phyloP scores from a whole-genome alignment of 2,888 invertebrate species.

The Chrysotoxum bicinctum region DNA sequence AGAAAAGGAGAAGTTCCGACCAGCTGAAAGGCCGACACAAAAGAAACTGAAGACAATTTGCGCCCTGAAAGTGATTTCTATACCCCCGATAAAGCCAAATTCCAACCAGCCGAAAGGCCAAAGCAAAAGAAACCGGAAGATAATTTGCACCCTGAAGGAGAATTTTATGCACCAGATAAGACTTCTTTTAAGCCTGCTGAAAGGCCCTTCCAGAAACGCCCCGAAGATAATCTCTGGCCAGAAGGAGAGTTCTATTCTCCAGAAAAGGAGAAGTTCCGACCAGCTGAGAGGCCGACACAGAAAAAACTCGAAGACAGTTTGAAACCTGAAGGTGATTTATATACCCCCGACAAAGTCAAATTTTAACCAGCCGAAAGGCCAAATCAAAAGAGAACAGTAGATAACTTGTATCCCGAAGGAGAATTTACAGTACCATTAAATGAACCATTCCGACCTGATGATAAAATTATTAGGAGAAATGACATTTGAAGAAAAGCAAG shows the following conservation, averaged over 20 bases:
- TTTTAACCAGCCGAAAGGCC: conserved; percentile 79
- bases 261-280: too few species aligned
- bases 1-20: conserved; percentile 79
- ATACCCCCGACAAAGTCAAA: conserved; percentile 47
- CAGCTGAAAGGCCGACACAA: conserved; percentile 82
- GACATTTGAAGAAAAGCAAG: too few species aligned
- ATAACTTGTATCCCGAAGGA: conserved; percentile 83
- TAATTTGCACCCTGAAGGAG: conserved; percentile 83
- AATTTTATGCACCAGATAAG: conserved; percentile 79
- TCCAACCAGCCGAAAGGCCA: conserved; percentile 80
- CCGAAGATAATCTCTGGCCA: conserved; percentile 2
- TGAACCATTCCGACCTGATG: too few species aligned
- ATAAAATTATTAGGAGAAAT: too few species aligned
- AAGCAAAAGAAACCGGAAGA: conserved; percentile 76
- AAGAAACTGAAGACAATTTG: too few species aligned
- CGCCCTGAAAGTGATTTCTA: conserved; percentile 84
- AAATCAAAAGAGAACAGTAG: conserved; percentile 82
- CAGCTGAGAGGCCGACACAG: conserved; percentile 81
- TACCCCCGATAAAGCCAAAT: conserved; percentile 76
- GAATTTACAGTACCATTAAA: too few species aligned
- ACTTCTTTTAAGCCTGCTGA: conserved; percentile 81
- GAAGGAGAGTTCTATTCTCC: too few species aligned
- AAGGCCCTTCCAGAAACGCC: conserved; percentile 80
- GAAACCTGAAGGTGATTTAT: conserved; percentile 82
- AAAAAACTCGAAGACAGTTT: conserved; percentile 75